Evolutionary conservation across 2,888 invertebrate species (phyloP).

Genomic region (Eugnorisma glareosa): DNA sequence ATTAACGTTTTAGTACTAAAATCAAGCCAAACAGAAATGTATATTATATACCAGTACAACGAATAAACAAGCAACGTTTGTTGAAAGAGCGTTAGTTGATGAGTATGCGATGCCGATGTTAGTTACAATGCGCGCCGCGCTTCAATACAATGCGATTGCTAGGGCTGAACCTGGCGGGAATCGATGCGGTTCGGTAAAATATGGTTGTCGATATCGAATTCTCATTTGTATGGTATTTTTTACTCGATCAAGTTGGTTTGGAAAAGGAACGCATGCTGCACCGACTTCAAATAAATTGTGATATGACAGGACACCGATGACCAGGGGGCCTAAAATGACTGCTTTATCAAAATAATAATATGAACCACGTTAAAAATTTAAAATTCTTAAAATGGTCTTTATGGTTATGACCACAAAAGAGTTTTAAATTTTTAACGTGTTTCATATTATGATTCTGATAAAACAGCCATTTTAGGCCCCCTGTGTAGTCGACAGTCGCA

Average conservation of each 20-base stretch:
- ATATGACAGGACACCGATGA: not conserved
- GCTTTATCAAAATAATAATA: too few relatives aligned
- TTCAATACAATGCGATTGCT: conserved; percentile 18
- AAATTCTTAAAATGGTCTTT: too few relatives aligned
- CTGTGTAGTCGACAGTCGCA: not conserved
- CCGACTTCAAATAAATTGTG: not conserved
- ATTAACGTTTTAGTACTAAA: not conserved
- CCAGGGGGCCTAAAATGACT: too few relatives aligned
- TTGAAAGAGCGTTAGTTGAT: conserved; percentile 42
- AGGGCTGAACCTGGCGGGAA: conserved; percentile 35
- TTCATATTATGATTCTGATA: too few relatives aligned
- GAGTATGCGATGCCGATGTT: conserved; percentile 43
- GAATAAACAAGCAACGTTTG: conserved; percentile 47
- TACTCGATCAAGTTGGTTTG: too few relatives aligned
- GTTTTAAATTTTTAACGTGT: too few relatives aligned
- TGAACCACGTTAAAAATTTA: too few relatives aligned
- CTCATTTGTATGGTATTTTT: not conserved
- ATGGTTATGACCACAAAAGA: too few relatives aligned
- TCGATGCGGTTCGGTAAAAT: conserved; percentile 10
- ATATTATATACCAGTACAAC: not conserved
- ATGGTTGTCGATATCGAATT: not conserved
- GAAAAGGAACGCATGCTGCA: not conserved
- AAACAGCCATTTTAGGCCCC: too few relatives aligned
- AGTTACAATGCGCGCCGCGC: conserved; percentile 19
- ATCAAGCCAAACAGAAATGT: not conserved